Evolutionary conservation across 37 sponge, comb jelly and placozoan species (phyloP), one percentile per base, ranked within the genome.

Genomic region (Chondrosia reniformis): DNA sequence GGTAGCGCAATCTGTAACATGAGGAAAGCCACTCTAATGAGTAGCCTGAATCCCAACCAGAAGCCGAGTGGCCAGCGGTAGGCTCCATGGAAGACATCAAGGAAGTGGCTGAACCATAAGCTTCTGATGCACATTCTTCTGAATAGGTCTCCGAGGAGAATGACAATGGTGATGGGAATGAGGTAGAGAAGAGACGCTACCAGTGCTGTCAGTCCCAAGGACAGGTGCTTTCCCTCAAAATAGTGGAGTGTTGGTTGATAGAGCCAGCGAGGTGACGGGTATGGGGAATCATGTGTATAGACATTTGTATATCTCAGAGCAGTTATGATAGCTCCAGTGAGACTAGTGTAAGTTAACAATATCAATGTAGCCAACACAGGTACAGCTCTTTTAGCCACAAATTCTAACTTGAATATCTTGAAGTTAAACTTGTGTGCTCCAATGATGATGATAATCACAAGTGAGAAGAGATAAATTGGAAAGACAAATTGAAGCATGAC

Each of bases 391-490:
- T n/a, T 40, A 17, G 65, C 66, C 36, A 85, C 21, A 3, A 79
- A 36, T 6, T 38, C 59, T 1, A 78, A 19, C 19, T 44, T 30
- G 36, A 69, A 69, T 39, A 69, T 40, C 56, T 33, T 76, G 17
- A 55, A 49, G 42, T 31, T 31, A 30, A 8, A 76, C 57, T 55
- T 54, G 77, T 56, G 57, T n/a, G 58, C 44, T 33, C 32, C 77
- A 21, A 80, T 17, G 24, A 78, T 84, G 37, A 84, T 74, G 10
- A 10, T 43, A 17, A 67, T 6, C 10, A 76, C 34, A 6, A 89
- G 39, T 19, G 76, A 36, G 64, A 89, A 44, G 55, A 89, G 74
- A 44, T 89, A 89, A 21, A 72, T 33, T 3, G 89, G 89, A 45
- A 89, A 89, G 43, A 84, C 63, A 46, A 66, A 80, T 64, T 81